Evolutionary conservation across 2,888 invertebrate genomes (phyloP), one percentile per base, ranked within the genome.

Genomic region (Odontocerum albicorne): DNA sequence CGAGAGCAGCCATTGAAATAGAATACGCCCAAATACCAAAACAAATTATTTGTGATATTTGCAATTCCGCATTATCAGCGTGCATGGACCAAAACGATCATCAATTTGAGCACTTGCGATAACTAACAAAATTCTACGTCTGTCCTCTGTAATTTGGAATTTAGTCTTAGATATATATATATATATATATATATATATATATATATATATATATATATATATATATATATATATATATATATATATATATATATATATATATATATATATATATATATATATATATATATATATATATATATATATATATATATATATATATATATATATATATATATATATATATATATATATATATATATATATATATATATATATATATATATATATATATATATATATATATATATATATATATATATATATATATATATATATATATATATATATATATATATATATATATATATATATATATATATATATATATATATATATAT

Each of bases 381-480:
- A 27, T 27, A 27, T 27, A 27, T 27, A 27, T 27, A 27, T 27
- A 27, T 27, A 27, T 27, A 27, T 27, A 27, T 27, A 27, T 27
- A 27, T 27, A 27, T 27, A 27, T 27, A 27, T 27, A 27, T 27
- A 27, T 27, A 27, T 27, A 27, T 27, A 27, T 35, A n/a, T 35
- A n/a, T 35, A 8, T 35, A 35, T 35, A 35, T 35, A 35, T 35
- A 35, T 35, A 35, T 35, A 35, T 35, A 35, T 35, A 35, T 35
- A 35, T 35, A 35, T 35, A 35, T 35, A 35, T 35, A 35, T 35
- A 35, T 35, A 35, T 35, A 35, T 35, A 35, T 35, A 35, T 35
- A 35, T 35, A 35, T 35, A 35, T 35, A 35, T 35, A 35, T 35
- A 35, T 35, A 35, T 35, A 35, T 35, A 35, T 35, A 35, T 35